Conservation (phyloP, 2,797 vertebrate species). For the Notolepis coatsorum region DNA sequence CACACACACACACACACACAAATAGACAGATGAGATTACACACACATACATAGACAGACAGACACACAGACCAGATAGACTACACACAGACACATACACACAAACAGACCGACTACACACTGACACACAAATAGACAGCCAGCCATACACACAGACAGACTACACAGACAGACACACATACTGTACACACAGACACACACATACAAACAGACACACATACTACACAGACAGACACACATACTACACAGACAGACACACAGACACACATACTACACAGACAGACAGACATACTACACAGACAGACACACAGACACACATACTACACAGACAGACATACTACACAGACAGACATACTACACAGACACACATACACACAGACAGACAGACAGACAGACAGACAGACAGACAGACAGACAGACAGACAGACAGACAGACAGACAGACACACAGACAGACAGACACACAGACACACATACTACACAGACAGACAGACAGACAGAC, state of each 20-base stretch:
- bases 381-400: too few relatives aligned
- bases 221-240: too few relatives aligned
- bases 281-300: conserved; percentile 12
- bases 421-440: conserved; percentile 20
- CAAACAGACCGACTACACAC: conserved; percentile 30
- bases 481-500: too few relatives aligned
- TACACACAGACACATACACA: conserved; percentile 14
- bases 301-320: too few relatives aligned
- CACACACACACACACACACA: conserved; percentile 1
- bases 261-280: conserved; percentile 37
- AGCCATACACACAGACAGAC: conserved; percentile 5
- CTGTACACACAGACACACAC: too few relatives aligned
- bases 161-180: too few relatives aligned
- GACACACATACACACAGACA: too few relatives aligned
- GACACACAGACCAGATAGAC: too few relatives aligned
- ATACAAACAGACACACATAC: too few relatives aligned
- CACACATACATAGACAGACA: conserved; percentile 30
- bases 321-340: too few relatives aligned
- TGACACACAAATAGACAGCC: conserved; percentile 34
- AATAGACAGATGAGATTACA: conserved; percentile 3
- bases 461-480: too few relatives aligned
- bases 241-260: conserved; percentile 5
- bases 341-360: too few relatives aligned
- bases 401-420: conserved; percentile 6
- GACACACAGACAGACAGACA: neutral